phyloP scores from a whole-genome alignment of 2,888 invertebrate species.

The Liodrosophila aerea region DNA sequence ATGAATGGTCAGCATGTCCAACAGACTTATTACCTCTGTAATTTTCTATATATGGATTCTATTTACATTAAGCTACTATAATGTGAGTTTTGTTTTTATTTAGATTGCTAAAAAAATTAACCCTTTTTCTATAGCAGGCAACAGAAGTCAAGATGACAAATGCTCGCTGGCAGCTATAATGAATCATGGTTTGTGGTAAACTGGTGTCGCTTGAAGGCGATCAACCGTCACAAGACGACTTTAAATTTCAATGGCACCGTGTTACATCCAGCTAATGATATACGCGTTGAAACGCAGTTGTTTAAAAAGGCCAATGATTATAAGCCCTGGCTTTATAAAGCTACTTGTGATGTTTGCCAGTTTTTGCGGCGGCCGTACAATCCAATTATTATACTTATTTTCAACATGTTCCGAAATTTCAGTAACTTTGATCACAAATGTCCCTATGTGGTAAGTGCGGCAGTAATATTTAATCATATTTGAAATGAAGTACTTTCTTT shows the following conservation, averaged over 20 bases:
- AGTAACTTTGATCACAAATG: conserved; percentile 14
- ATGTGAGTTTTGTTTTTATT: too few relatives aligned
- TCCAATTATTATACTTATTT: neutral
- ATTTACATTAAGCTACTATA: too few relatives aligned
- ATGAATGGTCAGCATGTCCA: too few relatives aligned
- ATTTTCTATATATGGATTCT: too few relatives aligned
- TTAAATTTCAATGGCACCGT: conserved; percentile 6
- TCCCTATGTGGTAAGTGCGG: conserved; percentile 5
- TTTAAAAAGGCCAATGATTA: conserved; percentile 30
- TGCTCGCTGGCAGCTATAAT: conserved; percentile 11
- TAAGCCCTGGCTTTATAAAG: conserved; percentile 29
- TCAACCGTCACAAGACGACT: conserved; percentile 3
- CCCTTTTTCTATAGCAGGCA: neutral
- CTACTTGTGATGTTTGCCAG: neutral
- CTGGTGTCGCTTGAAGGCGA: conserved; percentile 4
- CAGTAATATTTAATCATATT: neutral
- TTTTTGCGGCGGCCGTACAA: conserved; percentile 2
- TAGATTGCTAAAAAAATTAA: too few relatives aligned
- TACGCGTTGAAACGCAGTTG: neutral
- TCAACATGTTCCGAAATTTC: conserved; percentile 1
- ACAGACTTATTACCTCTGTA: too few relatives aligned
- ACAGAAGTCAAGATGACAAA: conserved; percentile 9
- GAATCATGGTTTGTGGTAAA: conserved; percentile 8
- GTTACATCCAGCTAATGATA: conserved; percentile 4
- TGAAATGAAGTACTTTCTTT: neutral